Base-by-base conservation (phyloP, 2,113 vertebrate species). In the Nothoprocta perdicaria region DNA sequence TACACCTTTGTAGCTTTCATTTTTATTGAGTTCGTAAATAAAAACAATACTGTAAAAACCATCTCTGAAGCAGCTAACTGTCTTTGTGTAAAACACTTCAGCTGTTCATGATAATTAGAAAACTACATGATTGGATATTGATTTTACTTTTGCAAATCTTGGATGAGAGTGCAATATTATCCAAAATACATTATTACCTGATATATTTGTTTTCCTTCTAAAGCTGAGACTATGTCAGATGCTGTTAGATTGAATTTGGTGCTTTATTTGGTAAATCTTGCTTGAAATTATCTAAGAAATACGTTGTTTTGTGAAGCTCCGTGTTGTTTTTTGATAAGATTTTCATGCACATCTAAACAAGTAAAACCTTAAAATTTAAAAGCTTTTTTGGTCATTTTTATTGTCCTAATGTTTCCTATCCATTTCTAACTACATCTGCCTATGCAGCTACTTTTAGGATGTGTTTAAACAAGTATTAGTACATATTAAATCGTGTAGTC, bases 131-230 rank as follows among this genome's bases (percentile, higher is more conserved):
- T 57, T 72, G 48, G 26, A 3, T 88, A 27, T 68, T 61, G 83
- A 66, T 40, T 88, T 92, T 88, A 67, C 72, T 80, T 66, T 10
- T 38, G 17, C 60, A 77, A 90, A 63, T 89, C 16, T 57, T 87
- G 31, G 23, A 41, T 50, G 23, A 83, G 43, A 84, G 76, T 89
- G 22, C 73, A 91, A 0, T 91, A 68, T 91, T 91, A 74, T 27
- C 52, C 26, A 65, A 80, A 45, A 41, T 68, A 14, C 3, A 12
- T 67, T 33, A 65, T 86, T 61, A 58, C 63, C 46, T 80, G 52
- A 3, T 83, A 16, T 22, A 90, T 88, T 77, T 41, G 6, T 1
- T 55, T 90, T 73, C 69, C 52, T 82, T 31, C 9, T 26, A n/a
- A 50, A 82, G 15, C 38, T 29, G 63, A 40, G 35, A 18, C 27